phyloP scores from a whole-genome alignment of 2,797 vertebrate species.

The Cryptoblepharus egeriae region DNA sequence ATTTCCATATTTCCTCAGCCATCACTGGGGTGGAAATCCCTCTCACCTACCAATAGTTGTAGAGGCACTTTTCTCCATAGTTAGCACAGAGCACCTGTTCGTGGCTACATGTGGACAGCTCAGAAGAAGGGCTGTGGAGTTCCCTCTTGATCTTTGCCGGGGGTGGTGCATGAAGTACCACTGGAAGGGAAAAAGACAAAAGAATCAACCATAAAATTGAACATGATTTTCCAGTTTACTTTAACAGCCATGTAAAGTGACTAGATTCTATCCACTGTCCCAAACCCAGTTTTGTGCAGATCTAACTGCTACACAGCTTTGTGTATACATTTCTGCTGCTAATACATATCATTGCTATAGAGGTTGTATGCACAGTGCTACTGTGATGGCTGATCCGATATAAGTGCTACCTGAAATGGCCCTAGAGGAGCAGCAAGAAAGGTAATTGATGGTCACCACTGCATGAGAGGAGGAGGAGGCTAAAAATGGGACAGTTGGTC shows the following conservation, averaged over 20 bases:
- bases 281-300: not conserved
- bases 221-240: not conserved
- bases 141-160: conserved; percentile 95
- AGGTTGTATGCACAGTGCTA: not conserved
- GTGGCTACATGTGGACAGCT: conserved; percentile 90
- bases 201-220: not conserved
- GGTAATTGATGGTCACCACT: not conserved
- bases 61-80: conserved; percentile 99
- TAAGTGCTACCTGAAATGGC: not conserved
- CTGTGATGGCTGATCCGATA: not conserved
- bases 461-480: not conserved
- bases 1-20: not conserved
- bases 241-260: not conserved
- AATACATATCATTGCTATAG: not conserved
- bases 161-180: conserved; percentile 95
- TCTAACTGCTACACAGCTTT: not conserved
- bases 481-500: not conserved
- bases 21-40: not conserved
- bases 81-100: conserved; percentile 87
- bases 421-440: not conserved
- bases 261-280: not conserved
- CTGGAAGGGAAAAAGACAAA: conserved; percentile 68
- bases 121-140: conserved; percentile 87
- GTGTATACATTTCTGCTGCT: too few relatives aligned
- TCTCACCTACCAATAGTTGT: conserved; percentile 92